Base-by-base conservation (phyloP, 2,113 vertebrate genomes). In the Apteryx mantelli region DNA sequence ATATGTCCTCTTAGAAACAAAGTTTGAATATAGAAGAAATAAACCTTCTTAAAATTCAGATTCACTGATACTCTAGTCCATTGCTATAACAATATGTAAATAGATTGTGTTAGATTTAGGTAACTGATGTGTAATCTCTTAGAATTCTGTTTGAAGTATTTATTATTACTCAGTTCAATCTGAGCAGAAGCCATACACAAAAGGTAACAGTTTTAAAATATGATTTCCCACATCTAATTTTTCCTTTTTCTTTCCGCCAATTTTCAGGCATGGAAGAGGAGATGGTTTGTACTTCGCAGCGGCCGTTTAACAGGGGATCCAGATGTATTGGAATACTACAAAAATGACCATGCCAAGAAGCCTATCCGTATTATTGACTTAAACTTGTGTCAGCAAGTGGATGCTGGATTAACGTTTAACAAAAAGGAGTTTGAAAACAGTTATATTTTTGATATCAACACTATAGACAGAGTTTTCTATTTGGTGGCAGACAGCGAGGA, bases 391-490 rank as follows among this genome's bases (percentile, higher is more conserved):
- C 99, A 99, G 94, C 99, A 99, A 99, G 99, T 99, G 93, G 99
- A 99, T 93, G 99, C 99, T 89, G 99, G 99, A 95, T 98, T 99
- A 97, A 99, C 99, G 0, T 99, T 99, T 97, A 99, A 99, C 98
- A 99, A 99, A 96, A 99, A 99, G 94, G 99, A 99, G 93, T 99
- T 99, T 98, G 99, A 99, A 98, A 99, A 99, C 98, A 99, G 99
- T 98, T 99, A 99, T 96, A 99, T 99, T 97, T 99, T 99, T 90
- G 99, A 99, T 97, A 99, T 99, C 98, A 99, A 99, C 98, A 99
- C 99, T 93, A 99, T 99, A 76, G 99, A 99, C 97, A 98, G 99
- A 64, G 98, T 99, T 95, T 99, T 99, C 98, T 99, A 99, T 98
- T 97, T 99, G 97, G 99, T 99, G 93, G 99, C 99, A 42, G 99